Evolutionary conservation across 2,888 invertebrate species (phyloP).

Genomic region (Panopea generosa): DNA sequence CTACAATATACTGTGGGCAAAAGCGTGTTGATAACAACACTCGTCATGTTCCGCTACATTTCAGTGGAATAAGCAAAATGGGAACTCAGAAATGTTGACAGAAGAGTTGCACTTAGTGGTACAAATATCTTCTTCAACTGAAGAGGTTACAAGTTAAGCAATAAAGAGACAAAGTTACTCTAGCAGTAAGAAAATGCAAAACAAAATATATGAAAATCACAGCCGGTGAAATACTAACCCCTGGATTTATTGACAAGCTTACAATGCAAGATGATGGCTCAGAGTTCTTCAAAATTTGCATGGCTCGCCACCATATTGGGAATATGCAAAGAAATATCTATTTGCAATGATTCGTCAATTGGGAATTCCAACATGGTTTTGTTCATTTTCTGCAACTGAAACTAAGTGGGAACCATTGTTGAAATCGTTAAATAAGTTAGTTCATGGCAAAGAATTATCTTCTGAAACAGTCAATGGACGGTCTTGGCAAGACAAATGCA

Average conservation of each 20-base stretch:
- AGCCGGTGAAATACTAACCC: slow-evolving; percentile 33
- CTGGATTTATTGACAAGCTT: slow-evolving; percentile 37
- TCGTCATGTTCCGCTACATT: slow-evolving; percentile 32
- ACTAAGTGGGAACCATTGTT: slow-evolving; percentile 38
- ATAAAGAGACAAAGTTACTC: slow-evolving; percentile 34
- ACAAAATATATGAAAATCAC: slow-evolving; percentile 22
- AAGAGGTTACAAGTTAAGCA: slow-evolving; percentile 43
- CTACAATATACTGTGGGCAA: slow-evolving; percentile 33
- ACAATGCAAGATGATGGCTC: slow-evolving; percentile 43
- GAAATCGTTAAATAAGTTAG: slow-evolving; percentile 21
- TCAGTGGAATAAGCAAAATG: slow-evolving; percentile 41
- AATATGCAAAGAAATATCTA: slow-evolving; percentile 35
- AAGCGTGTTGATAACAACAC: slow-evolving; percentile 17
- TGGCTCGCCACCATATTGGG: slow-evolving; percentile 51
- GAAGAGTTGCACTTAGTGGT: slow-evolving; percentile 32
- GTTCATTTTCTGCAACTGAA: slow-evolving; percentile 49
- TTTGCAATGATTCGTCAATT: slow-evolving; percentile 57
- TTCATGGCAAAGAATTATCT: slow-evolving; percentile 24
- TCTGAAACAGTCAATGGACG: slow-evolving; percentile 25
- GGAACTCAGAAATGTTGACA: slow-evolving; percentile 42
- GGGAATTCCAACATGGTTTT: slow-evolving; percentile 50
- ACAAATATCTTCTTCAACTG: slow-evolving; percentile 42
- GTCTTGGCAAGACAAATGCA: slow-evolving; percentile 59
- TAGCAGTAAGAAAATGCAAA: slow-evolving; percentile 40
- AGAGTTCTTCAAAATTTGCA: slow-evolving; percentile 33